A percentile compares a stretch with the other conserved stretches of the same genome.
These are phyloP conservation scores for Chloroclysta siterata DNA, from an alignment of 2,888 invertebrate species.

Conservation along the genomic window DNA sequence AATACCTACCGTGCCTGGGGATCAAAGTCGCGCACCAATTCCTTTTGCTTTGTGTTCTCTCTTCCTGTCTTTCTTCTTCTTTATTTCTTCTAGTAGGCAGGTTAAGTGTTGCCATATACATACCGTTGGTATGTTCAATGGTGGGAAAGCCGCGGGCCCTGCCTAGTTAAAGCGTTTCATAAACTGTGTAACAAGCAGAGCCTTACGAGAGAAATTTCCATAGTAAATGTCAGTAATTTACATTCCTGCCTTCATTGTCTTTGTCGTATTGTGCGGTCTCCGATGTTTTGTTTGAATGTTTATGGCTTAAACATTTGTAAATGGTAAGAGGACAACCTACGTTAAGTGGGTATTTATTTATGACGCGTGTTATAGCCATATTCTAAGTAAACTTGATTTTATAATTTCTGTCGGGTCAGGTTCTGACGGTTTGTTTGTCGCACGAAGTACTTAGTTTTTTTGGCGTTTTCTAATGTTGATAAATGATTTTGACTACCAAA, in stretches of 20 bases:
- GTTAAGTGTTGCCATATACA: too few relatives aligned
- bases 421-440: background rate
- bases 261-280: constrained; percentile 37
- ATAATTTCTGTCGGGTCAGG: background rate
- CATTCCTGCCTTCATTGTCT: constrained; percentile 42
- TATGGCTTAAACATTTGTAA: constrained; percentile 39
- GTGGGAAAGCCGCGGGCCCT: constrained; percentile 7
- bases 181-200: constrained; percentile 35
- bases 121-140: background rate
- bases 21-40: too few relatives aligned
- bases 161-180: constrained; percentile 19
- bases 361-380: constrained; percentile 13
- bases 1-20: too few relatives aligned
- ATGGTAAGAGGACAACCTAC: constrained; percentile 15
- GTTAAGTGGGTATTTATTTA: constrained; percentile 26
- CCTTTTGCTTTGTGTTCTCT: too few relatives aligned
- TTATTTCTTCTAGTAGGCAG: too few relatives aligned
- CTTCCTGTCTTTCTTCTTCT: too few relatives aligned
- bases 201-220: constrained; percentile 36
- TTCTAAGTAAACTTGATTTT: constrained; percentile 18
- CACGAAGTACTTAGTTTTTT: too few relatives aligned
- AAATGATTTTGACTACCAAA: too few relatives aligned
- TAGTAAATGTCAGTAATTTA: constrained; percentile 35
- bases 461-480: too few relatives aligned
- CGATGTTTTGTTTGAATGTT: constrained; percentile 30